Evolutionary conservation across 2,797 vertebrate genomes (phyloP).

Genomic region (Labeo calbasu): DNA sequence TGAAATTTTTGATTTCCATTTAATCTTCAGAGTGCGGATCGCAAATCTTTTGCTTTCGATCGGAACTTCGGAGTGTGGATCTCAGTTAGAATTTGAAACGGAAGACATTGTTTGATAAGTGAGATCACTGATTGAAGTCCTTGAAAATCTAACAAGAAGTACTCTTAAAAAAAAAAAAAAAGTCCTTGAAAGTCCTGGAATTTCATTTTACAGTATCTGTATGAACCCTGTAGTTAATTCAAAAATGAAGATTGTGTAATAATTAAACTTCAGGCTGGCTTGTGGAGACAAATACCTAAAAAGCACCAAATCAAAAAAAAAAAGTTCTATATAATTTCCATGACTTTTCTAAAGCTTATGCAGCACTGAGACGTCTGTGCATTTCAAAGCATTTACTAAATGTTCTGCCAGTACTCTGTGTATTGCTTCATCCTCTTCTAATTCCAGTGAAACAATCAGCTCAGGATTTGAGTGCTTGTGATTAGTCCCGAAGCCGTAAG

Average conservation of each 20-base stretch:
- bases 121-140: too few species aligned
- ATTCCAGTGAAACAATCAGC: conserved; percentile 1
- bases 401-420: not conserved
- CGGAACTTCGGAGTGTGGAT: too few species aligned
- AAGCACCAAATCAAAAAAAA: not conserved
- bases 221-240: not conserved
- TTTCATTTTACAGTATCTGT: too few species aligned
- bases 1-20: too few species aligned
- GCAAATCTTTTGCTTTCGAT: too few species aligned
- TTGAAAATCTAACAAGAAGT: too few species aligned
- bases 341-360: not conserved
- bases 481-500: not conserved
- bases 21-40: too few species aligned
- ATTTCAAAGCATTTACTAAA: not conserved
- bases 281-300: not conserved
- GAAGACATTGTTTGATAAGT: too few species aligned
- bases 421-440: not conserved
- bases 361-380: not conserved
- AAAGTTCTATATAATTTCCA: not conserved
- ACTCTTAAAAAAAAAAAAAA: too few species aligned
- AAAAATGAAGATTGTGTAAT: not conserved
- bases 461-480: conserved; percentile 11
- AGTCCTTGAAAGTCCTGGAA: too few species aligned
- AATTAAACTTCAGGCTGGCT: not conserved
- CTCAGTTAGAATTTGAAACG: too few species aligned